Conservation (phyloP, 2,888 invertebrate genomes). For the Parapristionchus giblindavisi region DNA sequence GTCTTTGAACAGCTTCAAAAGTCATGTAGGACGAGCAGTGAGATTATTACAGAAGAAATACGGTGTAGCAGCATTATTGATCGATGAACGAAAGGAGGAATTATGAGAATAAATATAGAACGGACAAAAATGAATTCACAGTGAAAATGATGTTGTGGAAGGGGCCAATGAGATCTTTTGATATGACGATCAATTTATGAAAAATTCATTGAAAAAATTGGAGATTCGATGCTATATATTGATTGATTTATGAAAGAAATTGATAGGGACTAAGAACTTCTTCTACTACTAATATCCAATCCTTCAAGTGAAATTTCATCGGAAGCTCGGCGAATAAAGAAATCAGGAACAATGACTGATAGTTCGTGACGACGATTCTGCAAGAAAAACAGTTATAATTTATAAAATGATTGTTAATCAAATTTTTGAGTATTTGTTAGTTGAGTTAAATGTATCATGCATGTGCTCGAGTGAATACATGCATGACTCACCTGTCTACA, state of each 20-base stretch:
- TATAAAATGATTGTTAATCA: not conserved
- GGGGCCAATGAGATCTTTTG: not conserved
- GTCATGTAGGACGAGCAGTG: constrained; percentile 10
- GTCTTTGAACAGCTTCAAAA: constrained; percentile 27
- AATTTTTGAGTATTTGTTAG: no score
- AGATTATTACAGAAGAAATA: constrained; percentile 35
- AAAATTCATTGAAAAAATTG: constrained; percentile 16
- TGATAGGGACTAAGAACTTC: constrained; percentile 25
- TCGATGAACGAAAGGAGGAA: constrained; percentile 31
- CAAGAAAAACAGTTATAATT: not conserved
- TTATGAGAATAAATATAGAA: constrained; percentile 24
- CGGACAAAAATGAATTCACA: not conserved
- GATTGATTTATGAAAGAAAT: not conserved
- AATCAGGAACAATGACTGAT: constrained; percentile 54
- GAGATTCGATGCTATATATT: constrained; percentile 6
- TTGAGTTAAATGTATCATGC: no score
- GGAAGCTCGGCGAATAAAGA: constrained; percentile 51
- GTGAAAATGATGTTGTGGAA: no score
- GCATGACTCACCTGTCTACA: not conserved
- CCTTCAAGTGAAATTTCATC: constrained; percentile 39
- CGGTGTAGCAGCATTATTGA: constrained; percentile 30
- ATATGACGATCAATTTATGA: not conserved
- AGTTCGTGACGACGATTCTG: constrained; percentile 46
- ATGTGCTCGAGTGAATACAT: not conserved
- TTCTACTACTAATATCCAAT: constrained; percentile 25